A percentile compares a stretch with the other conserved stretches of the same genome.
Evolutionary conservation across 2,888 invertebrate species (phyloP).

Genomic region (Panzeria rudis): DNA sequence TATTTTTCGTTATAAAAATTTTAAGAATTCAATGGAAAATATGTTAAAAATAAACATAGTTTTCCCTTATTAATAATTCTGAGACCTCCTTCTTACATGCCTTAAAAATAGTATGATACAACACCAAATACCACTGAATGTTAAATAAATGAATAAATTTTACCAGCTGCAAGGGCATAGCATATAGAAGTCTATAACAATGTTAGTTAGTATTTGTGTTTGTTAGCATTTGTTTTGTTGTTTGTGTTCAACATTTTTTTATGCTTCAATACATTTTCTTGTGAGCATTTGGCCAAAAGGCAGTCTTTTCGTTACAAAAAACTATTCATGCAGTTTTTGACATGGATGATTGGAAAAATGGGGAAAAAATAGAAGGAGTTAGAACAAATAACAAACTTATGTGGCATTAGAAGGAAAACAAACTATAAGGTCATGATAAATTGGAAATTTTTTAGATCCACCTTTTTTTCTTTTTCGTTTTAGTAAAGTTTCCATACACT

Average conservation of each 20-base stretch:
- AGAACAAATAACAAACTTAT: constrained; percentile 4
- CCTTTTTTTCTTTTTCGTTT: not conserved
- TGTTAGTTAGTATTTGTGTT: not conserved
- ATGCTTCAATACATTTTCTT: constrained; percentile 41
- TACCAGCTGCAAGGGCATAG: not conserved
- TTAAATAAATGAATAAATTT: constrained; percentile 25
- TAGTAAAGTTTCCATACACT: not conserved
- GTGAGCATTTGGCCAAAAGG: constrained; percentile 5
- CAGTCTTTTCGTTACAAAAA: not conserved
- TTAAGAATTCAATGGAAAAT: not conserved
- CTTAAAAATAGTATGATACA: not conserved
- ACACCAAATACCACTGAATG: constrained; percentile 16
- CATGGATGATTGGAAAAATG: constrained; percentile 35
- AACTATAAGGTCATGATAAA: constrained; percentile 28
- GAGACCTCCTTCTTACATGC: not conserved
- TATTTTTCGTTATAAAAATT: not conserved
- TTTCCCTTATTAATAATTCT: not conserved
- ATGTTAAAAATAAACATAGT: not conserved
- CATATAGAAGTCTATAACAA: not conserved
- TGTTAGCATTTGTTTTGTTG: not conserved
- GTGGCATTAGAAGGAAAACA: not conserved
- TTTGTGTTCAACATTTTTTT: not conserved
- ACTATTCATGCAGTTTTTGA: constrained; percentile 9
- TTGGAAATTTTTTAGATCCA: constrained; percentile 26
- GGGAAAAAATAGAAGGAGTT: not conserved